Base-by-base conservation (phyloP, 2,797 vertebrate genomes). In the Diglossa cyanea region DNA sequence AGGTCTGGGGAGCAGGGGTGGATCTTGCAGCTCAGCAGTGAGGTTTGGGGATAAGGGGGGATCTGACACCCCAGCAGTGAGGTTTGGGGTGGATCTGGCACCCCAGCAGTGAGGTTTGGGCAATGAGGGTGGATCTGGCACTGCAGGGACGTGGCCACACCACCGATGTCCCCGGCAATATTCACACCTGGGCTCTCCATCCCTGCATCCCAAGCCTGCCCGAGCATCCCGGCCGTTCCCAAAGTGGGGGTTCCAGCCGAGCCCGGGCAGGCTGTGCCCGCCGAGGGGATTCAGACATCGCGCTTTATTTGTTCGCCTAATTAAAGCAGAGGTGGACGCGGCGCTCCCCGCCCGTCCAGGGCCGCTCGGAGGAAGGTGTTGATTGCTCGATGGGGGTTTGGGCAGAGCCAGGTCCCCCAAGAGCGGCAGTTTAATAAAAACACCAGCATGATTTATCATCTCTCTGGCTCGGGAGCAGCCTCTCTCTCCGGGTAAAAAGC, bases 371-470 rank as follows among this genome's bases (percentile, higher is more conserved):
- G 55, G 74, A 72, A 89, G 71, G 91, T 50, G 87, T 68, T 68
- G 91, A 45, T 61, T 45, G 72, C 80, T 80, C 28, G 0, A 3
- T 21, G 45, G 25, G 70, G 57, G 14, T 19, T 84, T 7, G 79
- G 15, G 50, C 4, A 53, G 48, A 54, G 74, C 7, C 67, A 7
- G 70, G 40, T 73, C 90, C 87, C 74, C 0, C 4, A 33, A 37
- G 88, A 66, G 60, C 5, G 11, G 57, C 62, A 6, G 48, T 67
- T 86, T 95, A 97, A 95, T 94, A 87, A 96, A 84, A 95, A 88
- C 78, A 63, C 91, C 37, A 54, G 95, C 62, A 4, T 96, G 94
- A 97, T 97, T 96, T 94, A 96, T 96, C 74, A 73, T 91, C 87
- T 54, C 73, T 35, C 16, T 2, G 53, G 82, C 17, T 24, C 42